phyloP scores from a whole-genome alignment of 2,797 vertebrate genomes.

The Dryobates pubescens region DNA sequence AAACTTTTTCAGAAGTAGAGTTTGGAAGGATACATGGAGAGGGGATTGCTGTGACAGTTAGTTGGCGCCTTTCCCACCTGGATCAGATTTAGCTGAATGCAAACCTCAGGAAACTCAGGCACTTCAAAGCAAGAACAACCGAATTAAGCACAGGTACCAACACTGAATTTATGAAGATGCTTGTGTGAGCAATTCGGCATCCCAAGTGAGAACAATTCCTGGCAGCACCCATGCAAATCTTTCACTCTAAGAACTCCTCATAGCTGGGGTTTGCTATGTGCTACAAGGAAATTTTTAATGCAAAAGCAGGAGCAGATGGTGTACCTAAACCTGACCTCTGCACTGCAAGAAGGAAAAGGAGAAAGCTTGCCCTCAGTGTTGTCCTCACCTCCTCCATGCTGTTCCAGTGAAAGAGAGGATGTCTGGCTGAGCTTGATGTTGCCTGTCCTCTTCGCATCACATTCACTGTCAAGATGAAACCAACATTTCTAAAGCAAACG shows the following conservation, averaged over 20 bases:
- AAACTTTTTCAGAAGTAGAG: background rate
- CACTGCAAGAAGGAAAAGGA: background rate
- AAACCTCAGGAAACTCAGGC: background rate
- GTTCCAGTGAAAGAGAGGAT: background rate
- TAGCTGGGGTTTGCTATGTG: background rate
- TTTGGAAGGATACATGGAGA: background rate
- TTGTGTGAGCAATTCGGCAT: background rate
- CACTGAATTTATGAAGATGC: background rate
- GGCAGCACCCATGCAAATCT: constrained; percentile 1
- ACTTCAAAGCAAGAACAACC: background rate
- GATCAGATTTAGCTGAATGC: background rate
- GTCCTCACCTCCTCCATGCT: constrained; percentile 33
- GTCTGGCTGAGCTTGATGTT: constrained; percentile 2
- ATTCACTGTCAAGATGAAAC: background rate
- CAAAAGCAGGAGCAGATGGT: constrained; percentile 39
- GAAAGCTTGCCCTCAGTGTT: background rate
- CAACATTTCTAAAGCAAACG: background rate
- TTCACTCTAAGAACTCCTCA: constrained; percentile 5
- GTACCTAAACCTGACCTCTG: constrained; percentile 14
- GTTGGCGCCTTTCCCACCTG: background rate
- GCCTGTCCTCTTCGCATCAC: background rate
- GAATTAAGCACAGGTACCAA: background rate
- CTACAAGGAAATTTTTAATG: background rate
- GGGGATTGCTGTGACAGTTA: background rate
- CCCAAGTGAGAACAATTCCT: constrained; percentile 52